Conservation (phyloP, 1,140 invertebrate genomes). For the Hylaeus volcanicus region DNA sequence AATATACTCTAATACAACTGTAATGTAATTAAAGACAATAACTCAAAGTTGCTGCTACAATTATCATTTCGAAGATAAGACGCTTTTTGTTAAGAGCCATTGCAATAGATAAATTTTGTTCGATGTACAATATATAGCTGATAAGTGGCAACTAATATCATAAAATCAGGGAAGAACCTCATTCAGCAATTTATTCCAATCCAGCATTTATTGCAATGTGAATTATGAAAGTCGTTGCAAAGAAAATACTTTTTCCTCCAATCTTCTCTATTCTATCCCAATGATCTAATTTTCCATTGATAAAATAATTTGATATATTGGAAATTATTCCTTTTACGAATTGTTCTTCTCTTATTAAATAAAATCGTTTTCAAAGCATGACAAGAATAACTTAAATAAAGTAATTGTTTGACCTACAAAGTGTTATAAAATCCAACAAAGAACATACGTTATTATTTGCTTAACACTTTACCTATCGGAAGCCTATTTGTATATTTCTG, state of each 20-base stretch:
- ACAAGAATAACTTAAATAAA: background rate
- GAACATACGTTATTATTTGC: too few relatives aligned
- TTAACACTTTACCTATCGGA: too few relatives aligned
- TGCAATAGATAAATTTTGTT: background rate
- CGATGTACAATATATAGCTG: too few relatives aligned
- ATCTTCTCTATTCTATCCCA: slow-evolving; percentile 5
- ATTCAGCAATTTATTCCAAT: too few relatives aligned
- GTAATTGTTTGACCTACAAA: background rate
- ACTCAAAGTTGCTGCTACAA: background rate
- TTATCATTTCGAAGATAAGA: background rate
- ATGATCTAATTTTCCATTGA: slow-evolving; percentile 36
- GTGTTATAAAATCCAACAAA: too few relatives aligned
- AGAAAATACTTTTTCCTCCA: background rate
- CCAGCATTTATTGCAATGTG: background rate
- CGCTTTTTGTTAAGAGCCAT: background rate
- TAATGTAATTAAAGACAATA: background rate
- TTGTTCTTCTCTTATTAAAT: background rate
- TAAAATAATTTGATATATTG: slow-evolving; percentile 4
- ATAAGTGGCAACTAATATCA: background rate
- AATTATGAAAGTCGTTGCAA: background rate
- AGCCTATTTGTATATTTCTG: too few relatives aligned
- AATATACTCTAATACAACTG: too few relatives aligned
- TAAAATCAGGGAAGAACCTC: background rate
- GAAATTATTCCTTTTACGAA: background rate
- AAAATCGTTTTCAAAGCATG: background rate